These are phyloP conservation scores for Cryptosula pallasiana DNA, from an alignment of 2,888 invertebrate genomes.

Conservation along the genomic window DNA sequence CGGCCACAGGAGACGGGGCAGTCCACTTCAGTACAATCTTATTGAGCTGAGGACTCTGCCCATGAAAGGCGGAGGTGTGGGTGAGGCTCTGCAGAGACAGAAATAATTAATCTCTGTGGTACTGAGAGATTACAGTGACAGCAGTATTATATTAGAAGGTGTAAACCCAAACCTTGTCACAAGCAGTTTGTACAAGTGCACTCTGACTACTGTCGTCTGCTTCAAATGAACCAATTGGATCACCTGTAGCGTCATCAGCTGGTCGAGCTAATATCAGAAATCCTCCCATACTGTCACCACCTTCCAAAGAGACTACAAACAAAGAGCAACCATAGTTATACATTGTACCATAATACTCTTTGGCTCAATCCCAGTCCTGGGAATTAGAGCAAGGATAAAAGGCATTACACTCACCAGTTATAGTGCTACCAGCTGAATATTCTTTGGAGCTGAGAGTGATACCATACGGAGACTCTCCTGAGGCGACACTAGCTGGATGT, in stretches of 20 bases:
- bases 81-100: no score
- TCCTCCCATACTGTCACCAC: background rate
- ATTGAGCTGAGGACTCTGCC: no score
- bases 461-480: background rate
- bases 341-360: no score
- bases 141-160: no score
- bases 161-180: no score
- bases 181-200: background rate
- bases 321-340: no score
- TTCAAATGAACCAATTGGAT: background rate
- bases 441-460: background rate
- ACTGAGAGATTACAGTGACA: no score
- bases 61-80: no score
- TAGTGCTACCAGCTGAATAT: background rate
- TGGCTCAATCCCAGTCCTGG: no score
- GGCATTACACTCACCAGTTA: background rate
- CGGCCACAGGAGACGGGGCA: conserved; percentile 11
- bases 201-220: background rate
- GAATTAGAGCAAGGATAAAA: no score
- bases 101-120: no score
- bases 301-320: background rate
- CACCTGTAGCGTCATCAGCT: background rate
- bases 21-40: conserved; percentile 24
- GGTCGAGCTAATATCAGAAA: background rate
- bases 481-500: background rate